Conservation (phyloP, 1,140 invertebrate species). For the Meloidogyne chitwoodi region DNA sequence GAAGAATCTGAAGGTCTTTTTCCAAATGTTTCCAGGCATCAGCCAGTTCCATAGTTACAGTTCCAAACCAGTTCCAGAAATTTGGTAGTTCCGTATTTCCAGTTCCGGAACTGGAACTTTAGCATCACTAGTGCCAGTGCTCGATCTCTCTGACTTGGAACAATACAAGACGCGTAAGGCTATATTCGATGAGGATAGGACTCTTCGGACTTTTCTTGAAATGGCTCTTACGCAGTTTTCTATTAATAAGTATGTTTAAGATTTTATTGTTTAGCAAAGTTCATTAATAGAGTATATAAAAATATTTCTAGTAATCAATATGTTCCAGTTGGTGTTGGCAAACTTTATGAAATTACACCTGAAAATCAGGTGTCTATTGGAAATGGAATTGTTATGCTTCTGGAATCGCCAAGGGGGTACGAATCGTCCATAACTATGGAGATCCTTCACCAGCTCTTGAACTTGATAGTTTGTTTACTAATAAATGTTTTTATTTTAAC, state of each 20-base stretch:
- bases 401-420: too few relatives aligned
- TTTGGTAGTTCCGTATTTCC: too few relatives aligned
- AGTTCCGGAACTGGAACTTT: too few relatives aligned
- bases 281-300: neutral
- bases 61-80: too few relatives aligned
- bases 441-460: constrained; percentile 32
- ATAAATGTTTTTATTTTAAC: neutral
- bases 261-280: neutral
- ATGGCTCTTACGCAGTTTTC: constrained; percentile 28
- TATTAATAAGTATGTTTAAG: constrained; percentile 24
- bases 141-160: constrained; percentile 20
- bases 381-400: too few relatives aligned
- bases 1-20: too few relatives aligned
- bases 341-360: constrained; percentile 24
- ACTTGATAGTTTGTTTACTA: constrained; percentile 23
- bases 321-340: constrained; percentile 29
- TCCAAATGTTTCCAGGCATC: too few relatives aligned
- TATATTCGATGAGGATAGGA: constrained; percentile 29
- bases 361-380: too few relatives aligned
- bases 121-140: constrained; percentile 2
- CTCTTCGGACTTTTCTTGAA: constrained; percentile 31
- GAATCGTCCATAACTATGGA: too few relatives aligned
- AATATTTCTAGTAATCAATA: constrained; percentile 25
- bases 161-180: constrained; percentile 27
- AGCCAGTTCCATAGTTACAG: too few relatives aligned